Base-by-base conservation (phyloP, 2,113 vertebrate genomes). In the Mesitornis unicolor region DNA sequence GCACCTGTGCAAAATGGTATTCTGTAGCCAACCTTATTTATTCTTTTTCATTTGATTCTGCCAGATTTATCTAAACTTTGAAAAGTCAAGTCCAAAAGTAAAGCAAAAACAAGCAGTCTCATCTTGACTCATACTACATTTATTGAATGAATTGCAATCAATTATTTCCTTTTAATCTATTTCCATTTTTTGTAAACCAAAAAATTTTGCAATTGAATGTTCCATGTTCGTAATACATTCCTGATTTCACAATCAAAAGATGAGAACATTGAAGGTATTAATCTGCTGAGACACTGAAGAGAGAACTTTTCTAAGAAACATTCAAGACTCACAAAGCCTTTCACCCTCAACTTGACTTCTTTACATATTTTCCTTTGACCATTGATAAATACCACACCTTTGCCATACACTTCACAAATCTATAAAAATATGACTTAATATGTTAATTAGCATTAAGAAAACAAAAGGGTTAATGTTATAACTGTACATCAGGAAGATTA, bases 1-100 rank as follows among this genome's bases (percentile, higher is more conserved):
- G 76, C 95, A 97, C 96, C 96, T 98, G 94, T 91, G 65, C 61
- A 96, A 88, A 78, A 70, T 77, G 61, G 64, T 96, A 70, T 38
- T 89, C 29, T 76, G 43, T 56, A 95, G 88, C 51, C 65, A 94
- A 80, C 22, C 11, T 71, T 93, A 8, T 43, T 16, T 70, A 7
- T 31, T 87, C 84, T 50, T 28, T 87, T 73, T 45, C 6, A 76
- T 22, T 70, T 71, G 24, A 56, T 87, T 82, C 31, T 78, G 38
- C 4, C 96, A 82, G 29, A 92, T 74, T 40, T 97, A 84, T 9
- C 5, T 67, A 81, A 90, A 90, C 57, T 79, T 90, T 61, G 68
- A 70, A 67, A 84, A 91, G 6, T 28, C 21, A 51, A 87, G 29
- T 70, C 48, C 65, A 95, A 70, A 94, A 83, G 4, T 59, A 38